Evolutionary conservation across 2,113 vertebrate species (phyloP), one percentile per base, ranked within the genome.

Genomic region (Engystomops pustulosus): DNA sequence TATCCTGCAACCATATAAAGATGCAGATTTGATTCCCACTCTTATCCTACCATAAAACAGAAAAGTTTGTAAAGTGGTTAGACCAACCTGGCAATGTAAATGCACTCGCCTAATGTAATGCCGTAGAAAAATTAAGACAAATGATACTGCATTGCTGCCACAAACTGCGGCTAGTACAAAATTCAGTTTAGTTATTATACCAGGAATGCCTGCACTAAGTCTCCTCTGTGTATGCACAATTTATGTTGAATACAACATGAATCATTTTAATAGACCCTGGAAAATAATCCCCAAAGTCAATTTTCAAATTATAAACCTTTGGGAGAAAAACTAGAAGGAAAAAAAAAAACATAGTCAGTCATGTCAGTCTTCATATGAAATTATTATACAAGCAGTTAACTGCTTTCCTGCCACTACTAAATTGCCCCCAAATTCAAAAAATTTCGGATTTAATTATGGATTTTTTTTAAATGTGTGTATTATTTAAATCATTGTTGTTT

Each of bases 261-360:
- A 98, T 98, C 96, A 97, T 95, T 95, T 94, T 98, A 97, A 98
- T 97, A 97, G 95, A 96, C 93, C 90, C 20, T 92, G 92, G 90
- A 93, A 94, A 93, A 83, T 70, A 95, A 94, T 95, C 94, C 93
- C 95, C 93, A 92, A 94, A 93, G 95, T 95, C 91, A 91, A 94
- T 95, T 95, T 96, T 96, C 94, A 94, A 93, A 95, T 94, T 95
- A 94, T 94, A 94, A 95, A 94, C 94, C 92, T 91, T 94, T 92
- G 94, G 47, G 51, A 45, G 27, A 44, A 36, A 36, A 36, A 77
- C 7, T 20, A 77, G 32, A 58, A 55, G 91, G 91, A 94, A 93
- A 91, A 92, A 86, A 79, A 92, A 89, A 90, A 91, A 89, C 90
- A 92, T 90, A 92, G 90, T n/a, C n/a, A n/a, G n/a, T n/a, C n/a